These are phyloP conservation scores for Pantala flavescens DNA, from an alignment of 1,140 invertebrate species.

Conservation along the genomic window DNA sequence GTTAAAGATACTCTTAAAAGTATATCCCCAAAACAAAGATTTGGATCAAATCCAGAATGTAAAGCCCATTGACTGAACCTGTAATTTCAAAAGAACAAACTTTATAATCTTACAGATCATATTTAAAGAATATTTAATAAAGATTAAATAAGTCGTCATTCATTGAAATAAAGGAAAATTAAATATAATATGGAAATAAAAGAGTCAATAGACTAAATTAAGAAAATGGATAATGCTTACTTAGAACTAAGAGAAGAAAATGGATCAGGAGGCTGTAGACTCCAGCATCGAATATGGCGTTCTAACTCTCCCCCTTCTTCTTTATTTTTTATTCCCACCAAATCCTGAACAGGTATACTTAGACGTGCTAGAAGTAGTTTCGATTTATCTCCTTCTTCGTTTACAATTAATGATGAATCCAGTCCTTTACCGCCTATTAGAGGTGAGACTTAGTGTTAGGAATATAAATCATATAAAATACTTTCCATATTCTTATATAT, in stretches of 20 bases:
- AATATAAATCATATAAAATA: too few species aligned
- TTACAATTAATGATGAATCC: not conserved
- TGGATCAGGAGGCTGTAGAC: not conserved
- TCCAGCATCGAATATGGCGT: not conserved
- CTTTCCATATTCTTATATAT: too few species aligned
- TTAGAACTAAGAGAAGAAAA: not conserved
- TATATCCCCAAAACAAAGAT: constrained; percentile 81
- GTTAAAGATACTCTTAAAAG: constrained; percentile 38
- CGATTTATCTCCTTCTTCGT: not conserved
- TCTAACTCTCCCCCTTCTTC: not conserved
- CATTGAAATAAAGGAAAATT: too few species aligned
- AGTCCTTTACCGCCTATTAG: not conserved
- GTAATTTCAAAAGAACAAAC: not conserved
- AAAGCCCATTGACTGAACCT: constrained; percentile 44
- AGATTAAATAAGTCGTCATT: too few species aligned
- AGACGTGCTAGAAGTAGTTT: not conserved
- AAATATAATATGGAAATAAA: too few species aligned
- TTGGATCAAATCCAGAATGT: constrained; percentile 80
- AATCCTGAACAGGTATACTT: not conserved
- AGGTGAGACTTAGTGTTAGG: too few species aligned
- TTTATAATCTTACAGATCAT: not conserved
- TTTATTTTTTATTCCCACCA: not conserved
- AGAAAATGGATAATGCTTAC: not conserved
- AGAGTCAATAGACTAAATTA: not conserved
- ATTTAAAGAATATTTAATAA: too few species aligned